phyloP scores from a whole-genome alignment of 2,888 invertebrate genomes.

The Polietes domitor region DNA sequence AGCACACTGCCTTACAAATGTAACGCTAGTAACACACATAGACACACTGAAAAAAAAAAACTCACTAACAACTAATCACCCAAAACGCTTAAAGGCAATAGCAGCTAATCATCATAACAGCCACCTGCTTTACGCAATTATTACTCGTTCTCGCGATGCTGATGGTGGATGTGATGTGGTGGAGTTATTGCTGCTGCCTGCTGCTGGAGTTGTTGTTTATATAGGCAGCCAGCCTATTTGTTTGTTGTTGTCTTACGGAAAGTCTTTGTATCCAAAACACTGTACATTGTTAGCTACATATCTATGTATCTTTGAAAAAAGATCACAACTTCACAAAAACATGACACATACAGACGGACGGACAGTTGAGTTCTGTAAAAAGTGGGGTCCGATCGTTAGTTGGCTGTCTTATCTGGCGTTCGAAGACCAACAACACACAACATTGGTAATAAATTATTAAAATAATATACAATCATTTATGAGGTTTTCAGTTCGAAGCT shows the following conservation, averaged over 20 bases:
- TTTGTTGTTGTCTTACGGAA: conserved; percentile 31
- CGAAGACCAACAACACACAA: conserved; percentile 40
- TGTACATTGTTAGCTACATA: conserved; percentile 26
- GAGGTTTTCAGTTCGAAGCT: conserved; percentile 28
- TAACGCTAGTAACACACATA: not conserved
- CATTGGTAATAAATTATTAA: conserved; percentile 65
- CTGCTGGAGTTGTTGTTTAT: conserved; percentile 16
- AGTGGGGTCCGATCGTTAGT: conserved; percentile 34
- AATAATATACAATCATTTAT: conserved; percentile 57
- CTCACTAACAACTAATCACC: conserved; percentile 61
- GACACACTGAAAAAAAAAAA: not conserved
- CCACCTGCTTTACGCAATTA: conserved; percentile 74
- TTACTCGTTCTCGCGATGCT: conserved; percentile 64
- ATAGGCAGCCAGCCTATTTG: conserved; percentile 60
- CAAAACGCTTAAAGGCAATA: conserved; percentile 65
- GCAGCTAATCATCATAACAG: conserved; percentile 66
- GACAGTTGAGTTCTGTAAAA: conserved; percentile 38
- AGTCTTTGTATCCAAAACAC: conserved; percentile 40
- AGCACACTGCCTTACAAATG: not conserved
- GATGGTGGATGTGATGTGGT: not conserved
- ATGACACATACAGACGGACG: conserved; percentile 53
- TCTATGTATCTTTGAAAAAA: conserved; percentile 50
- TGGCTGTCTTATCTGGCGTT: conserved; percentile 32
- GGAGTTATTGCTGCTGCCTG: not conserved
- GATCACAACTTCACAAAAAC: conserved; percentile 58